Evolutionary conservation across 2,113 vertebrate species (phyloP), one percentile per base, ranked within the genome.

Genomic region (Otus sunia): DNA sequence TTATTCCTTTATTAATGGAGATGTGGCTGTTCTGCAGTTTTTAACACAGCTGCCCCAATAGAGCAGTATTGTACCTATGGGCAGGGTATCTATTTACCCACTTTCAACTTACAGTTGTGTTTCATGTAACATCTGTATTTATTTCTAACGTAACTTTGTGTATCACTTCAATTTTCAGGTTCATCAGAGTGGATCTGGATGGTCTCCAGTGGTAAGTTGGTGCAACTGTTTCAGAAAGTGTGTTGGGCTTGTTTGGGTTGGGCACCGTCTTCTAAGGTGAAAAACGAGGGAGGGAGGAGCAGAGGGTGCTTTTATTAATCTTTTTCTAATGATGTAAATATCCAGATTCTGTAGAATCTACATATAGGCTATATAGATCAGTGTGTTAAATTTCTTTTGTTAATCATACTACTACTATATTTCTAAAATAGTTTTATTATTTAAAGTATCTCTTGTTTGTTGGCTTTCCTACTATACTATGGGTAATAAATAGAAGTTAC

Each of bases 131-230:
- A 0, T 45, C 10, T 39, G 6, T 72, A 4, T 30, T 41, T 55
- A 14, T 49, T 87, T 64, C 21, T 39, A 1, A 11, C 8, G 16
- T n/a, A 60, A 22, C 8, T 86, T 47, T 2, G 2, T 29, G 18
- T 21, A 3, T 82, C 15, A 2, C 45, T 52, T 73, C 8, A 2
- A 32, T 92, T 93, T 63, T 5, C 96, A 99, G 99, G 99, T 99
- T 95, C 99, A 99, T 93, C 99, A 99, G 97, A 99, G 99, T 50
- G 99, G 99, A 9, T 99, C 99, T 2, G 99, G 99, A 52, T 99
- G 99, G 99, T 99, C 99, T 89, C 99, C 99, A n/a, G 99, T 99
- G 99, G 99, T 99, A 95, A 99, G 99, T 97, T 45, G 39, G 15
- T 47, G 20, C 30, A 36, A 10, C 17, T 73, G n/a, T 63, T 91